These are phyloP conservation scores for Sceloporus undulatus DNA, from an alignment of 2,113 vertebrate species.

Conservation along the genomic window DNA sequence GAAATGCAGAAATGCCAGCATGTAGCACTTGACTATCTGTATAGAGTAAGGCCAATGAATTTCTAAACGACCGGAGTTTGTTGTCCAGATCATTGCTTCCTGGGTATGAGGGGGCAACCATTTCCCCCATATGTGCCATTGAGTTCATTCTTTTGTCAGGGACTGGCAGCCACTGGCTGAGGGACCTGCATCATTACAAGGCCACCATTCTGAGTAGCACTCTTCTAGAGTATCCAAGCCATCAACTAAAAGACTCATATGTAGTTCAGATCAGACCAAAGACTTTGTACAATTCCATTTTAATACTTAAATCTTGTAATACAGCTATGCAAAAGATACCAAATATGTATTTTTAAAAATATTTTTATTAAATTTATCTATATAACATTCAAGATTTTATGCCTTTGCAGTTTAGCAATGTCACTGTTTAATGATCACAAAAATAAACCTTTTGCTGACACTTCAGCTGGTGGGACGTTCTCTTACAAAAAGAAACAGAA, in stretches of 20 bases:
- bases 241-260: slow-evolving; percentile 40
- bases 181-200: too few relatives aligned
- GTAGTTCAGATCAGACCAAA: slow-evolving; percentile 54
- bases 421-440: slow-evolving; percentile 53
- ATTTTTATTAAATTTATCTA: slow-evolving; percentile 61
- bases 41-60: neutral
- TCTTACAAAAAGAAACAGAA: slow-evolving; percentile 35
- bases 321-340: slow-evolving; percentile 52
- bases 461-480: slow-evolving; percentile 56
- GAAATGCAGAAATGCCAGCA: neutral
- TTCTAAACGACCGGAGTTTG: slow-evolving; percentile 37
- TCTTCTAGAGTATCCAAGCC: slow-evolving; percentile 47
- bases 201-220: too few relatives aligned
- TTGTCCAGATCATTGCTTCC: slow-evolving; percentile 1
- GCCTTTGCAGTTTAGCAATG: slow-evolving; percentile 59
- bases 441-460: slow-evolving; percentile 40
- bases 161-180: too few relatives aligned
- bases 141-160: too few relatives aligned
- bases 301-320: neutral
- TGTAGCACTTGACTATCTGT: neutral
- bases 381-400: slow-evolving; percentile 44
- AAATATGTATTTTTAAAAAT: slow-evolving; percentile 51
- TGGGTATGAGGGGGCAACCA: too few relatives aligned
- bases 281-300: slow-evolving; percentile 29
- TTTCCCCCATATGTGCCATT: too few relatives aligned